phyloP scores from a whole-genome alignment of 2,888 invertebrate species.

The Cheilosia pagana region DNA sequence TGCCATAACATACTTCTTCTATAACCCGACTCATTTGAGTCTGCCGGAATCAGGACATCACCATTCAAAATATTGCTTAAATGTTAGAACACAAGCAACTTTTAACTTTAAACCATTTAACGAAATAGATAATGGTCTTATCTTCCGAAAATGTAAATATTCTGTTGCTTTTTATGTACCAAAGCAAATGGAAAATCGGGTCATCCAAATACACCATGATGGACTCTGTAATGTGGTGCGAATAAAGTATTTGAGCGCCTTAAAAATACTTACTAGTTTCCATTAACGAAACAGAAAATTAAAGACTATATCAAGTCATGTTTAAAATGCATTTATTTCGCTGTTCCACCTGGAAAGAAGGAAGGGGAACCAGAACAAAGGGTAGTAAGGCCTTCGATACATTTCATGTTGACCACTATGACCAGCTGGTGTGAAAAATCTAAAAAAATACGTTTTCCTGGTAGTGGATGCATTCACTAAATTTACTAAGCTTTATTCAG shows the following conservation, averaged over 20 bases:
- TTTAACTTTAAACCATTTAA: too few relatives aligned
- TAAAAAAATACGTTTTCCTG: slow-evolving; percentile 76
- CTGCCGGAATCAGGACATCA: slow-evolving; percentile 60
- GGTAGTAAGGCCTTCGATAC: not conserved
- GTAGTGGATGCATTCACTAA: slow-evolving; percentile 58
- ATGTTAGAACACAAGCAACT: slow-evolving; percentile 64
- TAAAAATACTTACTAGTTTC: slow-evolving; percentile 77
- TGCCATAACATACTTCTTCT: slow-evolving; percentile 19
- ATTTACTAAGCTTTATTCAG: slow-evolving; percentile 76
- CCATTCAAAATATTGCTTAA: slow-evolving; percentile 64
- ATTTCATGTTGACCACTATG: too few relatives aligned
- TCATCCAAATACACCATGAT: slow-evolving; percentile 76
- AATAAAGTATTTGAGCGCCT: slow-evolving; percentile 76
- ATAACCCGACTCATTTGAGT: slow-evolving; percentile 47
- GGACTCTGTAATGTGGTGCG: slow-evolving; percentile 39
- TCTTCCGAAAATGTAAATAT: not conserved
- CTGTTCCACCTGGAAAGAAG: not conserved
- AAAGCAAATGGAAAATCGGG: not conserved
- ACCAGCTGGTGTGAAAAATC: slow-evolving; percentile 52
- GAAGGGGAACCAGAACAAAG: not conserved
- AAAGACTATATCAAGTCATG: not conserved
- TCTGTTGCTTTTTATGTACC: not conserved
- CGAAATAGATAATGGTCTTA: not conserved
- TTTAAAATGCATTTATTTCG: too few relatives aligned
- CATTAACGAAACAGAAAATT: slow-evolving; percentile 51